Evolutionary conservation across 2,113 vertebrate genomes (phyloP).

Genomic region (Eupsittula cactorum): DNA sequence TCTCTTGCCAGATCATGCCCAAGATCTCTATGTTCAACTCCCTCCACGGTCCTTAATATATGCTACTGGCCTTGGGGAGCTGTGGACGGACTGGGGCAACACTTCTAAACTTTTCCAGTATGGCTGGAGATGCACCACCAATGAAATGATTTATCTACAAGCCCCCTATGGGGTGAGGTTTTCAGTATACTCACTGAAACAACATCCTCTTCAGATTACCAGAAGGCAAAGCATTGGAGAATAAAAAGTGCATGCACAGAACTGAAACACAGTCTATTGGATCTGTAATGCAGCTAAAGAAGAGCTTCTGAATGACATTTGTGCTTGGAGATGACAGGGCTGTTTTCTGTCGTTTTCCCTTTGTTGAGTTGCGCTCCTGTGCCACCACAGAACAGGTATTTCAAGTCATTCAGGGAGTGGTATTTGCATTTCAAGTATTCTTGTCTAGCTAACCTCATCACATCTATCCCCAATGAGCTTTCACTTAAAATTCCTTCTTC

Average conservation of each 20-base stretch:
- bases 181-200: slow-evolving; percentile 73
- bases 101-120: slow-evolving; percentile 71
- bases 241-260: slow-evolving; percentile 5
- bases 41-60: slow-evolving; percentile 58
- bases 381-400: slow-evolving; percentile 34
- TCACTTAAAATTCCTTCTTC: not conserved
- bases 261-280: not conserved
- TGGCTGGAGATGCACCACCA: slow-evolving; percentile 76
- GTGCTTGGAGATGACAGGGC: not conserved
- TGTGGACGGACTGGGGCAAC: slow-evolving; percentile 67
- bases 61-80: slow-evolving; percentile 72
- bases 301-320: not conserved
- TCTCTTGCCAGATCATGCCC: slow-evolving; percentile 15
- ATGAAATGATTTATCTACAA: slow-evolving; percentile 66
- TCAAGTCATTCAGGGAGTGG: slow-evolving; percentile 9
- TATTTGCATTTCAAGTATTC: not conserved
- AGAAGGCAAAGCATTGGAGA: slow-evolving; percentile 29
- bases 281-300: not conserved
- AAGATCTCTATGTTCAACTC: slow-evolving; percentile 23
- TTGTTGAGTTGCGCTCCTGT: not conserved
- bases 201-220: slow-evolving; percentile 54
- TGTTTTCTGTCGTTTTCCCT: not conserved
- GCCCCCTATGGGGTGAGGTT: slow-evolving; percentile 64
- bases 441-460: slow-evolving; percentile 2
- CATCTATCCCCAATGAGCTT: not conserved